Evolutionary conservation across 2,113 vertebrate species (phyloP).

Genomic region (Rhegmatorhina hoffmannsi): DNA sequence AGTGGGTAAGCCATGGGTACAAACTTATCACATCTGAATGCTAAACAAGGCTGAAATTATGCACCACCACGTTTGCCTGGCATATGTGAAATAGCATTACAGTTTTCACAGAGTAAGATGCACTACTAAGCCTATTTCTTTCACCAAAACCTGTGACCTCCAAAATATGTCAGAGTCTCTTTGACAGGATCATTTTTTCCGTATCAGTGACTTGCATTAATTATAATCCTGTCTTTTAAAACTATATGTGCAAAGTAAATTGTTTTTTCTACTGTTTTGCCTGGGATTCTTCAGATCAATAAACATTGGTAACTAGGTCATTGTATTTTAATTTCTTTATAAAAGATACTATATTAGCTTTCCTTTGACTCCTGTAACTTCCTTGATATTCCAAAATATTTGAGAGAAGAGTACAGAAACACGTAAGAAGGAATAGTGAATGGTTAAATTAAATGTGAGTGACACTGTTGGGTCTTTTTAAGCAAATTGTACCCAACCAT

Average conservation of each 20-base stretch:
- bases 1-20: neutral
- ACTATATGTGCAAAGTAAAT: neutral
- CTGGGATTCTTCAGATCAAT: neutral
- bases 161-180: neutral
- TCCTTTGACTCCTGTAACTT: neutral
- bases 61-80: accelerated
- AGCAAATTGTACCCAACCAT: neutral
- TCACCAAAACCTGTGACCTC: neutral
- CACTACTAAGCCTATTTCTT: neutral
- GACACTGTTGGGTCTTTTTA: neutral
- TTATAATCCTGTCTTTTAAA: neutral
- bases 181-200: neutral
- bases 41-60: neutral
- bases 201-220: neutral
- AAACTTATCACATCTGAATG: neutral
- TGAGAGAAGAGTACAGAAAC: neutral
- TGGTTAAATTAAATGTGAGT: neutral
- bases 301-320: neutral
- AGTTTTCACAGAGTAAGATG: neutral
- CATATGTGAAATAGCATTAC: neutral
- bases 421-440: neutral
- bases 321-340: neutral
- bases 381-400: neutral
- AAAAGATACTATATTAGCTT: neutral
- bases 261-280: neutral